phyloP scores from a whole-genome alignment of 2,113 vertebrate species.

The Oryzias curvinotus region DNA sequence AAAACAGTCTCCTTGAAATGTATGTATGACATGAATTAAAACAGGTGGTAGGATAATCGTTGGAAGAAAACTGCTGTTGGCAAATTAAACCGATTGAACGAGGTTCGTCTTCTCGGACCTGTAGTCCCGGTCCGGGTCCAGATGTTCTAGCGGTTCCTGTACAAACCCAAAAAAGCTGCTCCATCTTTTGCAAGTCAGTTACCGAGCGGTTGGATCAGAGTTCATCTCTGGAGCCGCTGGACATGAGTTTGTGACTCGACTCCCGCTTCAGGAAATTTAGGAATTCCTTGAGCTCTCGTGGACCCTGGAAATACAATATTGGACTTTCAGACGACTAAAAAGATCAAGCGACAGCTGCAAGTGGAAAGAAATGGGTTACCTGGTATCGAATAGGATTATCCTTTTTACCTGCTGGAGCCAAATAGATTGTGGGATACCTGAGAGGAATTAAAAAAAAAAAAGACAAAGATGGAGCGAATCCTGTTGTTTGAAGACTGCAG shows the following conservation, averaged over 20 bases:
- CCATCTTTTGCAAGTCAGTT: neutral
- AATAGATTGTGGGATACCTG: conserved; percentile 79
- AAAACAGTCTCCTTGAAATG: neutral
- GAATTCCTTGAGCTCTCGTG: conserved; percentile 73
- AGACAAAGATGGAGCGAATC: neutral
- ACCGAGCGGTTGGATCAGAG: conserved; percentile 49
- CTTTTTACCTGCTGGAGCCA: conserved; percentile 64
- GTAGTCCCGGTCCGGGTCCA: neutral
- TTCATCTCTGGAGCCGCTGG: conserved; percentile 51
- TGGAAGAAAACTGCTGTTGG: no score
- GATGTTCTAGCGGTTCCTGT: neutral
- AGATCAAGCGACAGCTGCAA: neutral
- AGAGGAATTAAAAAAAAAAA: neutral
- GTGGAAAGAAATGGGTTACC: conserved; percentile 41
- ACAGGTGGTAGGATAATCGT: no score
- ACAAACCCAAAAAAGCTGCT: neutral
- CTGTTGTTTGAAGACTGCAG: neutral
- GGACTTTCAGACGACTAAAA: neutral
- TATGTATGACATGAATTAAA: no score
- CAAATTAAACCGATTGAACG: no score
- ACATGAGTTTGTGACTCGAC: conserved; percentile 20
- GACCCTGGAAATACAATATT: conserved; percentile 54
- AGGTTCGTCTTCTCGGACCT: neutral
- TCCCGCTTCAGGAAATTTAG: conserved; percentile 72
- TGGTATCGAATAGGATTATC: conserved; percentile 70